A percentile compares a stretch with the other conserved stretches of the same genome.
Evolutionary conservation across 1,140 invertebrate genomes (phyloP).

Genomic region (Orchestia grillus): DNA sequence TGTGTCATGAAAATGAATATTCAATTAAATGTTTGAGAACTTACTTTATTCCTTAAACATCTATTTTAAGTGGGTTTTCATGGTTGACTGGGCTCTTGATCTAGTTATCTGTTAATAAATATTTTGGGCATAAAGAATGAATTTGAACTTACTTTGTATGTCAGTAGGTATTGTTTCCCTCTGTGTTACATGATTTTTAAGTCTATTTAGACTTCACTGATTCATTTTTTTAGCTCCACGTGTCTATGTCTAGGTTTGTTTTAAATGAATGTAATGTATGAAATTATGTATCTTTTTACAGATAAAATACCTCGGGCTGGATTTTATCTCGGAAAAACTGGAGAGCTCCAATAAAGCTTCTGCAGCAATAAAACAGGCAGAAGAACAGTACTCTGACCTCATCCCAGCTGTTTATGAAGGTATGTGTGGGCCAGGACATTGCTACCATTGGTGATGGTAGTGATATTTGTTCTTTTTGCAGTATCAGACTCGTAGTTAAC

Average conservation of each 20-base stretch:
- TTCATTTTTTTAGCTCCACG: background rate
- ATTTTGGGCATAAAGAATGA: background rate
- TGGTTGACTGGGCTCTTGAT: background rate
- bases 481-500: background rate
- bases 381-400: constrained; percentile 68
- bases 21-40: background rate
- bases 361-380: background rate
- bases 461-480: background rate
- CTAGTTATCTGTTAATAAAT: background rate
- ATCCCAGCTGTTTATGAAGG: constrained; percentile 71
- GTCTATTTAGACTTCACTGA: background rate
- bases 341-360: constrained; percentile 2
- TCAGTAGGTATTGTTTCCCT: too few species aligned
- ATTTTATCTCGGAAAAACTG: background rate
- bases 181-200: too few species aligned
- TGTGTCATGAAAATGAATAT: background rate
- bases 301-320: background rate
- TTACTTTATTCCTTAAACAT: background rate
- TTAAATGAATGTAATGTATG: too few species aligned
- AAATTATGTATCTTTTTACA: background rate
- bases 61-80: background rate
- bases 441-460: background rate
- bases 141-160: background rate
- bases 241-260: background rate
- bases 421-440: constrained; percentile 44